Conservation (phyloP, 1,140 invertebrate genomes). For the Drosophila pachea region DNA sequence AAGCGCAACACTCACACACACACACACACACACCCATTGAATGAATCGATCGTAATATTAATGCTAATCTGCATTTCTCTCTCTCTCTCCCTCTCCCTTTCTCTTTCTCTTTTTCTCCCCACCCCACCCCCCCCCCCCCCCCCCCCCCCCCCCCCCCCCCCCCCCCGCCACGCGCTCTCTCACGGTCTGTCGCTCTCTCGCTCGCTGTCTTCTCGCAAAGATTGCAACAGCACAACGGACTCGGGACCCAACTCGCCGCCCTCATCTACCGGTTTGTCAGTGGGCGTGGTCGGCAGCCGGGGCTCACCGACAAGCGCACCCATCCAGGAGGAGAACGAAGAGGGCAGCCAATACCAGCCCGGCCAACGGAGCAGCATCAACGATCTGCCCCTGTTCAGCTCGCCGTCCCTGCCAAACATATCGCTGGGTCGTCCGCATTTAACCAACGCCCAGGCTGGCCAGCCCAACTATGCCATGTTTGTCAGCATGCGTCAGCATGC, state of each 20-base stretch:
- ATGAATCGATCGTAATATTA: no score
- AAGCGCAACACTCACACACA: no score
- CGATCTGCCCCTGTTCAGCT: conserved; percentile 90
- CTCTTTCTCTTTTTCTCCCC: no score
- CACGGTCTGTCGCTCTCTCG: no score
- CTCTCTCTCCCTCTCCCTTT: no score
- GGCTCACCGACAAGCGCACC: conserved; percentile 83
- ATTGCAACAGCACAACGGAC: conserved; percentile 86
- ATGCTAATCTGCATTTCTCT: no score
- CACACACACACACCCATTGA: no score
- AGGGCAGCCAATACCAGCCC: conserved; percentile 74
- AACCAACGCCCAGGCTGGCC: conserved; percentile 78
- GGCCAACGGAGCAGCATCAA: conserved; percentile 79
- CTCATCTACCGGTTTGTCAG: conserved; percentile 82
- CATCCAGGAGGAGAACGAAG: conserved; percentile 85
- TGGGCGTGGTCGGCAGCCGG: conserved; percentile 78
- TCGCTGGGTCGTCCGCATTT: conserved; percentile 91
- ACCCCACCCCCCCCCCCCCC: no score
- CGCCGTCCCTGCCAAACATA: conserved; percentile 97
- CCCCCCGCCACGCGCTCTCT: no score
- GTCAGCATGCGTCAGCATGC: conserved; percentile 69
- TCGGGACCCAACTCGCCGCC: conserved; percentile 90
- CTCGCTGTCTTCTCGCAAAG: conserved; percentile 21
- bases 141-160: not conserved
- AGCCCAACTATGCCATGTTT: conserved; percentile 61